Evolutionary conservation across 2,888 invertebrate genomes (phyloP), one percentile per base, ranked within the genome.

Genomic region (Ophioninae sp.): DNA sequence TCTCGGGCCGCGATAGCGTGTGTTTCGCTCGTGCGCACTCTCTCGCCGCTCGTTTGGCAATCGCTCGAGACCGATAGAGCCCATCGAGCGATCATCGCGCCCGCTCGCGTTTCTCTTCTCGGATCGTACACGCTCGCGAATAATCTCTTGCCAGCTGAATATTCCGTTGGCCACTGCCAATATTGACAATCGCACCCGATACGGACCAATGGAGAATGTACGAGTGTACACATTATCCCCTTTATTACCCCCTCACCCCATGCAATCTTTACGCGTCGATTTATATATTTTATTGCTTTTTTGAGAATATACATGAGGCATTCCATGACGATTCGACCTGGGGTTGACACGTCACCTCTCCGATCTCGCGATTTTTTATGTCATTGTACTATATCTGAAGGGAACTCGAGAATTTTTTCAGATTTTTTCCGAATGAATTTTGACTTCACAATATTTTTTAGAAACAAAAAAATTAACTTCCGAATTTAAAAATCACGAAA

Each of bases 251-350:
- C 17, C 13, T 13, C 50, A 2, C 50, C 50, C 30, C 50, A 17
- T 50, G 13, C 17, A 17, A 17, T 13, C 13, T 65, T 72, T 70
- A 56, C 44, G 17, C 69, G 44, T 74, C 74, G 65, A 65, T 79
- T 65, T 65, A 61, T 65, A 61, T 64, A 75, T 61, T 82, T 82
- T 82, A 82, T 79, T 75, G 68, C 74, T 69, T 61, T 75, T 79
- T 37, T 78, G 57, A 64, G 57, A 65, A 67, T 17, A 21, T 78
- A 74, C 68, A n/a, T 69, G 78, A 69, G 68, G 44, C 13, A 13
- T 20, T 41, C n/a, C n/a, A n/a, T n/a, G n/a, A n/a, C n/a, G n/a
- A n/a, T n/a, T n/a, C n/a, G n/a, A n/a, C n/a, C n/a, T n/a, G n/a
- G n/a, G n/a, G n/a, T n/a, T n/a, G n/a, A n/a, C n/a, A n/a, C n/a